Base-by-base conservation (phyloP, 2,113 vertebrate species). In the Oncorhynchus clarkii region DNA sequence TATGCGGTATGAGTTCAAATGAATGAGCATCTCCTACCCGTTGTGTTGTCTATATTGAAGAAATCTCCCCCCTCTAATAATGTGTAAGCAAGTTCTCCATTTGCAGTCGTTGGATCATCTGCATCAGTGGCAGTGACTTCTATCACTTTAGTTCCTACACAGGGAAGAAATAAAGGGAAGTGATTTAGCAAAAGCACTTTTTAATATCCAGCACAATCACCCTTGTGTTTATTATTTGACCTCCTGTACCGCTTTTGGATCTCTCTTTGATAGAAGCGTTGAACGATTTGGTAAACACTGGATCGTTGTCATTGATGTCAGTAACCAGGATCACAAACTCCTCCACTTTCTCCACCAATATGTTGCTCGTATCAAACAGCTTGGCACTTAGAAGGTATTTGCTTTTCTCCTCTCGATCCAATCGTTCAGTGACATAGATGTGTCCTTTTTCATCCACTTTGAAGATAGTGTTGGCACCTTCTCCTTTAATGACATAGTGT, bases 241-340 rank as follows among this genome's bases (percentile, higher is more conserved):
- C 39, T 39, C 77, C 92, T 26, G 0, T 90, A 99, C 98, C 96
- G 51, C 82, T 76, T 0, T 26, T 4, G 0, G 96, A 95, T 89
- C 96, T 95, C 84, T 99, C 98, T 1, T 80, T 86, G 13, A 99
- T 92, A 1, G 95, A 96, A 0, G 93, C 95, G 0, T 94, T 96
- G 82, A 91, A 95, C 4, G 71, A 82, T 59, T 81, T 85, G 0
- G 89, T 85, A 81, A 99, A 99, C 59, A 94, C 87, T 0, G 98
- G 98, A 1, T 7, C 89, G 6, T 99, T 96, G 90, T 99, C 98
- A 1, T 99, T 99, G 68, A 99, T 88, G 1, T 99, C 98, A 0
- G 90, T 90, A 16, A 99, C 94, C 31, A 94, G 93, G 75, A 99
- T 92, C 0, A 86, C 85, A 85, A 99, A 99, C 0, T 80, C 84